phyloP scores from a whole-genome alignment of 2,797 vertebrate genomes.

The Nannoperca australis region DNA sequence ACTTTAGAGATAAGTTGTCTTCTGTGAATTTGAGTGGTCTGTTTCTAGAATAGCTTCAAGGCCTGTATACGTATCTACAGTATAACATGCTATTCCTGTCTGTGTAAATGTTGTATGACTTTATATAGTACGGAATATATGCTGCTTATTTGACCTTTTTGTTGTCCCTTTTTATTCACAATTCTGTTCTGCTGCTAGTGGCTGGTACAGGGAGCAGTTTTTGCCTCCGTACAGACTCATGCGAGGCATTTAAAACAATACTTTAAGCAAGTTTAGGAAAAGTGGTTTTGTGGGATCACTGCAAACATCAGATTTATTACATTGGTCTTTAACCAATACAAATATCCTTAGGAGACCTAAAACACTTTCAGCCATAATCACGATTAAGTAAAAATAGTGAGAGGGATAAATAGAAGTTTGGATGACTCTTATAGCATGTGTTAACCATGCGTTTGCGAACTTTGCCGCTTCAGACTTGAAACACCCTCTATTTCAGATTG shows the following conservation, averaged over 20 bases:
- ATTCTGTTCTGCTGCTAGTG: neutral
- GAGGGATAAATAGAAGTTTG: neutral
- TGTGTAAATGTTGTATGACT: constrained; percentile 15
- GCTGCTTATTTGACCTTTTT: neutral
- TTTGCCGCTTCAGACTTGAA: neutral
- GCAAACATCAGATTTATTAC: neutral
- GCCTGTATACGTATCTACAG: constrained; percentile 39
- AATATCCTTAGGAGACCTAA: neutral
- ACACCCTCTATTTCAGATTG: neutral
- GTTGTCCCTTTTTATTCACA: neutral
- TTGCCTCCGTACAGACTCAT: neutral
- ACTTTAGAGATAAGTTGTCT: constrained; percentile 53
- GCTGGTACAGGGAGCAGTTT: neutral
- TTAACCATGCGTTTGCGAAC: neutral
- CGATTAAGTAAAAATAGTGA: neutral
- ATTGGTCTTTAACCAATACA: neutral
- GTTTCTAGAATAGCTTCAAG: constrained; percentile 34
- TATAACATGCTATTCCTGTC: constrained; percentile 16
- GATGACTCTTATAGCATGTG: neutral
- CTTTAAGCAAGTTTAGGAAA: neutral
- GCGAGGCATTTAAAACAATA: neutral
- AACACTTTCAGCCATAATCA: neutral
- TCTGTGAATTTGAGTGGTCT: constrained; percentile 30
- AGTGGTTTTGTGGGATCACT: neutral
- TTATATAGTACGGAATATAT: neutral